These are phyloP conservation scores for Philonicus albiceps DNA, from an alignment of 2,888 invertebrate species.

Conservation along the genomic window DNA sequence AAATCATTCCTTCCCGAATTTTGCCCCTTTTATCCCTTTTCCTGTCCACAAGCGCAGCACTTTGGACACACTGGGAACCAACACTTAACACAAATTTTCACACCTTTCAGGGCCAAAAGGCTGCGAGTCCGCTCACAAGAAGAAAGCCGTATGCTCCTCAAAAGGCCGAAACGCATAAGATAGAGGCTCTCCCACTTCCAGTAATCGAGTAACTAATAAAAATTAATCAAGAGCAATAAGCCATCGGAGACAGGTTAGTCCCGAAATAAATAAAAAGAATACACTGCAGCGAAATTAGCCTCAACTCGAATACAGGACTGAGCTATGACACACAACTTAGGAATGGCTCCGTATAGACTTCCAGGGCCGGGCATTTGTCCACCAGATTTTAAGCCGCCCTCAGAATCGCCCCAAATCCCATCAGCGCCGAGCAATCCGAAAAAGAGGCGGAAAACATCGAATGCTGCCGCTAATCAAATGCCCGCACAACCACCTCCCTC, in stretches of 20 bases:
- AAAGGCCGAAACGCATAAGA: conserved; percentile 47
- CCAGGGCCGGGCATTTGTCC: conserved; percentile 75
- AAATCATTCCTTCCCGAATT: not conserved
- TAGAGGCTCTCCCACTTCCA: conserved; percentile 26
- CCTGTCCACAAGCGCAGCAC: not conserved
- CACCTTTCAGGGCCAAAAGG: conserved; percentile 47
- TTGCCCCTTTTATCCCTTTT: not conserved
- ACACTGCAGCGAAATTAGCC: conserved; percentile 14
- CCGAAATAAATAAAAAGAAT: not conserved
- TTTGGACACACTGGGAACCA: not conserved
- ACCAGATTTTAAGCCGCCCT: conserved; percentile 76
- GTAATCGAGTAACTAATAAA: not conserved
- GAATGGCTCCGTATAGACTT: conserved; percentile 82
- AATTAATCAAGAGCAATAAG: not conserved
- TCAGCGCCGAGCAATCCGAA: conserved; percentile 85
- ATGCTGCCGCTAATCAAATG: conserved; percentile 67
- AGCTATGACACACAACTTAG: conserved; percentile 80
- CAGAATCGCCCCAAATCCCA: conserved; percentile 75
- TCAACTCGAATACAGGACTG: not conserved
- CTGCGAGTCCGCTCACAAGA: conserved; percentile 48
- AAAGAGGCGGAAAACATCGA: conserved; percentile 84
- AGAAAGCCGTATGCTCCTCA: conserved; percentile 48
- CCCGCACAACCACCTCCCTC: conserved; percentile 76
- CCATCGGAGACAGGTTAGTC: not conserved
- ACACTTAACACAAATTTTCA: not conserved